Evolutionary conservation across 1,140 invertebrate species (phyloP).

Genomic region (Drosophila grimshawi): DNA sequence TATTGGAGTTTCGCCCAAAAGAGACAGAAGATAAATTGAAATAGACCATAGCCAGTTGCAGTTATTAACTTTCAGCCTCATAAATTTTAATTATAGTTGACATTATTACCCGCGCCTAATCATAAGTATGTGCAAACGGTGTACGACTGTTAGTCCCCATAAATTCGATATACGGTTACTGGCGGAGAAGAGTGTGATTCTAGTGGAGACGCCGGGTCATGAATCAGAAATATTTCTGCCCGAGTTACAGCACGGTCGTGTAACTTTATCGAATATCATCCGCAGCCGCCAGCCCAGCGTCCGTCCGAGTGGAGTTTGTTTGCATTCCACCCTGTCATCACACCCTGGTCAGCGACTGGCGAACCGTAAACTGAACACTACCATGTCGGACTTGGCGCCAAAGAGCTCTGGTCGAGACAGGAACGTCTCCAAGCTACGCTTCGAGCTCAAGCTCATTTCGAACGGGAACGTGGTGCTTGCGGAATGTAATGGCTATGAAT

Average conservation of each 20-base stretch:
- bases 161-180: conserved; percentile 35
- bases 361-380: conserved; percentile 18
- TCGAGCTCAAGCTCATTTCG: conserved; percentile 45
- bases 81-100: conserved; percentile 17
- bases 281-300: conserved; percentile 15
- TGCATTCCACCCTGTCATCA: background rate
- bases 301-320: background rate
- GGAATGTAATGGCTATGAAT: conserved; percentile 53
- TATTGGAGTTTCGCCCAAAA: conserved; percentile 3
- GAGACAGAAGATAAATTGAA: background rate
- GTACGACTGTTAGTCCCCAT: too few relatives aligned
- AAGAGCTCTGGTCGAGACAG: background rate
- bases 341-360: background rate
- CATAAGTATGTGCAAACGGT: background rate
- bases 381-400: conserved; percentile 17
- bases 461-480: conserved; percentile 52
- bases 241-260: conserved; percentile 10
- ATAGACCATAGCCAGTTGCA: background rate
- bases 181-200: conserved; percentile 32
- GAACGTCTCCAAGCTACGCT: background rate
- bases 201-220: conserved; percentile 28
- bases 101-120: background rate
- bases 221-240: conserved; percentile 58
- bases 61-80: background rate
- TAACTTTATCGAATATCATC: conserved; percentile 37